Evolutionary conservation across 2,113 vertebrate species (phyloP), one percentile per base, ranked within the genome.

Genomic region (Tragulus kanchil): DNA sequence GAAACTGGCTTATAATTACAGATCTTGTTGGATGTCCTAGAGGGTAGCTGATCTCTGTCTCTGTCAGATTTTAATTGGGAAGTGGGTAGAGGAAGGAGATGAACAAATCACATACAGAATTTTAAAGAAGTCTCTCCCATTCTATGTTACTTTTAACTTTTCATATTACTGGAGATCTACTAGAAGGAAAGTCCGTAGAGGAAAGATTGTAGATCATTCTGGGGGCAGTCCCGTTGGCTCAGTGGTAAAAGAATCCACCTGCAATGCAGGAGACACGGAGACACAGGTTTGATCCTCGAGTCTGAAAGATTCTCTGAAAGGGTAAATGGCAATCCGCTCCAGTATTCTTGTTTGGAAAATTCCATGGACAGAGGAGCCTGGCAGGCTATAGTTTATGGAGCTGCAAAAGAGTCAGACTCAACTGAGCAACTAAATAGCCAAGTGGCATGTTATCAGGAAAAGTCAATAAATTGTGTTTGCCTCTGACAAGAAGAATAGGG

Each of bases 11-110:
- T 89, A 73, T 96, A 83, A 77, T 82, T 89, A 82, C n/a, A 25
- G 48, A 42, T 92, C 62, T 92, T 81, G 6, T 56, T 77, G 65
- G 9, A 81, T 93, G 3, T 91, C 50, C 56, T 94, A 52, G 42
- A 59, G 61, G 8, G 52, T 65, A 89, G 61, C 64, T 93, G 65
- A 45, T 48, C 42, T 71, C 28, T 28, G 28, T 89, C 8, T 87
- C 56, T 96, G 10, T 23, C 54, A 97, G 89, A 71, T 91, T 59
- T 84, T 86, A 82, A 65, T 62, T 94, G 73, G 36, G 83, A 84
- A 75, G 31, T 77, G 19, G 48, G 28, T 71, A 4, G 85, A 23
- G n/a, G 31, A 48, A 6, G 61, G 59, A n/a, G 52, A 50, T 92
- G 6, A 36, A 93, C 45, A 94, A 48, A 8, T n/a, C 1, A 93